These are phyloP conservation scores for Drosophila sucinea DNA, from an alignment of 1,140 invertebrate genomes.

Conservation along the genomic window DNA sequence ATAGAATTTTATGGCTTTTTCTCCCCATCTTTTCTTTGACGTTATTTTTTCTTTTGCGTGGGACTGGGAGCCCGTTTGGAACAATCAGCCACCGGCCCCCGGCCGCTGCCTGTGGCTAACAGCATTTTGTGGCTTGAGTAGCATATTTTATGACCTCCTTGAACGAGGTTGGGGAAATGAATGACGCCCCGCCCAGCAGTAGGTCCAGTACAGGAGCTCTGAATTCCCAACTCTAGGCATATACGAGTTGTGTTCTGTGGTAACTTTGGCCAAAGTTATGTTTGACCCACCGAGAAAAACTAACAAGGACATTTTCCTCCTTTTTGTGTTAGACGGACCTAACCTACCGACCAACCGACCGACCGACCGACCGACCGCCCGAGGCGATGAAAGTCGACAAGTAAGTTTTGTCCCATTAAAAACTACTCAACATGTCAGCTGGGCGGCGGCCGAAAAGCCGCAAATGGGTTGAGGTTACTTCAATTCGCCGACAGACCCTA, in stretches of 20 bases:
- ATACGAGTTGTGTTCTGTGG: not conserved
- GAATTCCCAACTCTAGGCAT: constrained; percentile 15
- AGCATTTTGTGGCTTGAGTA: constrained; percentile 41
- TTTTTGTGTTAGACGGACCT: not conserved
- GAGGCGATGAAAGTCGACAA: constrained; percentile 59
- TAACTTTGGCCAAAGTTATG: constrained; percentile 23
- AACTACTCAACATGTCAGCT: constrained; percentile 77
- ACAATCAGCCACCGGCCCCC: constrained; percentile 10
- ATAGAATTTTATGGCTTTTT: not conserved
- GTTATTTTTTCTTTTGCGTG: constrained; percentile 32
- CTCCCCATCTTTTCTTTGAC: constrained; percentile 1
- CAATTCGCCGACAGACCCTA: constrained; percentile 9
- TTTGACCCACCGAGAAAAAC: constrained; percentile 35
- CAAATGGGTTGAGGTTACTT: constrained; percentile 19
- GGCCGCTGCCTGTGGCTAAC: constrained; percentile 21
- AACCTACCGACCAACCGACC: not conserved
- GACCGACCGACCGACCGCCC: constrained; percentile 48
- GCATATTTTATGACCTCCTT: constrained; percentile 51
- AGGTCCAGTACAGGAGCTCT: not conserved
- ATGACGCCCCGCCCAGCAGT: constrained; percentile 10
- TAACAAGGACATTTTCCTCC: constrained; percentile 33
- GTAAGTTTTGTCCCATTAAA: constrained; percentile 65
- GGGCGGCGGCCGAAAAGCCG: constrained; percentile 44
- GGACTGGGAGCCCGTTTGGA: constrained; percentile 17
- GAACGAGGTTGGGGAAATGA: not conserved